Evolutionary conservation across 2,888 invertebrate genomes (phyloP).

Genomic region (Pachymerium ferrugineum): DNA sequence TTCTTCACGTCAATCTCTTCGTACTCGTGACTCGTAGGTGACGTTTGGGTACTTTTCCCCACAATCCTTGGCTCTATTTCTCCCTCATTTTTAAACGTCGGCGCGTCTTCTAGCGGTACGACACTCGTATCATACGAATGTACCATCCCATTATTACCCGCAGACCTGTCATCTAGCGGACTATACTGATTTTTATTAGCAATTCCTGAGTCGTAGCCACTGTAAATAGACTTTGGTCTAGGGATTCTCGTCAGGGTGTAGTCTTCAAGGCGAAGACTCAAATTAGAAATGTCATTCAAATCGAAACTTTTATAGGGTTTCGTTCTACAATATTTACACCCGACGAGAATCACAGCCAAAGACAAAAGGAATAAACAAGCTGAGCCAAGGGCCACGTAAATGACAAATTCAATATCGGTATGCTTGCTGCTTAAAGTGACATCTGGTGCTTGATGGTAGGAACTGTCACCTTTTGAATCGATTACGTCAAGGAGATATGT

Average conservation of each 20-base stretch:
- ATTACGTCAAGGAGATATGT: background rate
- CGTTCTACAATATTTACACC: conserved; percentile 38
- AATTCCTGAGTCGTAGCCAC: conserved; percentile 21
- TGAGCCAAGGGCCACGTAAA: conserved; percentile 38
- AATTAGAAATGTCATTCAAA: conserved; percentile 34
- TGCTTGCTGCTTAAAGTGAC: conserved; percentile 31
- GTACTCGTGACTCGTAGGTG: conserved; percentile 12
- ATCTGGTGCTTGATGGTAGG: conserved; percentile 1
- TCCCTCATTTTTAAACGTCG: background rate
- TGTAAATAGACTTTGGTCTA: conserved; percentile 36
- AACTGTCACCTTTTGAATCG: background rate
- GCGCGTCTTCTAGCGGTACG: conserved; percentile 39
- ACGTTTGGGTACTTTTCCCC: background rate
- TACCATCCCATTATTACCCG: conserved; percentile 36
- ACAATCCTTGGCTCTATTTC: background rate
- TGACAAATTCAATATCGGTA: conserved; percentile 37
- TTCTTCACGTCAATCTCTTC: conserved; percentile 28
- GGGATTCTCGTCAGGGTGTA: conserved; percentile 39
- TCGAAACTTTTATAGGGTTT: conserved; percentile 35
- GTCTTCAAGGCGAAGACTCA: conserved; percentile 39
- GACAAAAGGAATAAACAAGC: conserved; percentile 37
- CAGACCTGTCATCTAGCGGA: conserved; percentile 37
- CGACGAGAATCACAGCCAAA: conserved; percentile 36
- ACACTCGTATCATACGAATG: conserved; percentile 40
- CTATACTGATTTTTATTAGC: conserved; percentile 37